Evolutionary conservation across 2,888 invertebrate genomes (phyloP).

Genomic region (Conomelus anceps): DNA sequence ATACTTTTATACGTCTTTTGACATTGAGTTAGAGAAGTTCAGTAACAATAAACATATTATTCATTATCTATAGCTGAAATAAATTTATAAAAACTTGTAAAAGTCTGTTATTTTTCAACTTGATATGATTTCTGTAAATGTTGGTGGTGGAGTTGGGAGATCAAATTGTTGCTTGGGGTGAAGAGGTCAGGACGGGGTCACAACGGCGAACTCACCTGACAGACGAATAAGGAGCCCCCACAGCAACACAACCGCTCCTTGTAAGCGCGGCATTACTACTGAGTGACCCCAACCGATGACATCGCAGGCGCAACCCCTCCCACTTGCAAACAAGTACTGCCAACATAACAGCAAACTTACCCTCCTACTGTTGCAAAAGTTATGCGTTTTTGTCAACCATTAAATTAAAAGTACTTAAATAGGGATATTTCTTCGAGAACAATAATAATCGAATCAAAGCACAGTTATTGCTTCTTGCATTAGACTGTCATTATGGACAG

Average conservation of each 20-base stretch:
- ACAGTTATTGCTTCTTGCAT: no score
- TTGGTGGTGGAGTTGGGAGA: background rate
- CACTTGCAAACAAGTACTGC: background rate
- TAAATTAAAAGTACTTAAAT: background rate
- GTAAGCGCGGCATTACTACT: background rate
- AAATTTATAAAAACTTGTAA: no score
- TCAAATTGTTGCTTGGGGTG: background rate
- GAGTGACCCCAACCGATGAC: background rate
- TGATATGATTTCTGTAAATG: background rate
- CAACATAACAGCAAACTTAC: background rate
- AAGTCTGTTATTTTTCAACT: no score
- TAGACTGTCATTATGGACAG: no score
- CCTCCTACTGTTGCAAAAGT: background rate
- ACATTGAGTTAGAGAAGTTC: no score
- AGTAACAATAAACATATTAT: no score
- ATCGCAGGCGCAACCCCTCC: background rate
- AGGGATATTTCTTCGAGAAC: background rate
- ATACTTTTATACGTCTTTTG: no score
- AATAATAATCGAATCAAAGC: no score
- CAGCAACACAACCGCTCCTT: background rate
- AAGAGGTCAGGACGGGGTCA: background rate
- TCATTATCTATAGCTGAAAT: no score
- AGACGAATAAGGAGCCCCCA: background rate
- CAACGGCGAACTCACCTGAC: background rate
- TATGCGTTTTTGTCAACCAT: background rate